Evolutionary conservation across 2,113 vertebrate genomes (phyloP).

Genomic region (Psammodynastes pulverulentus): DNA sequence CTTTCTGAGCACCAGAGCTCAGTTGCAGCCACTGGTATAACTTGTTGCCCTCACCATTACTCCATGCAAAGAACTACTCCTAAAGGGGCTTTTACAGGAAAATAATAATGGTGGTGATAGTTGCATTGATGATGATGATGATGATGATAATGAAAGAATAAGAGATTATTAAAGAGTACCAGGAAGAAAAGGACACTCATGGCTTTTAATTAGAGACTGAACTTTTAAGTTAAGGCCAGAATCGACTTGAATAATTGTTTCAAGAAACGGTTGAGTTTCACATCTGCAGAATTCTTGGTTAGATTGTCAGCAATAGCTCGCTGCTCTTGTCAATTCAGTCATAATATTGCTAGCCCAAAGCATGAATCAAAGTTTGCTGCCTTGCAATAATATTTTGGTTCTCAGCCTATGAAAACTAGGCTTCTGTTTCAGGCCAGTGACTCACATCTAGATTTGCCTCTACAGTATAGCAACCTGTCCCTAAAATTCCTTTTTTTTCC

Average conservation of each 20-base stretch:
- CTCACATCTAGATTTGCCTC: background rate
- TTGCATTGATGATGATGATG: background rate
- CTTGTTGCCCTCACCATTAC: constrained; percentile 23
- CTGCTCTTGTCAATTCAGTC: background rate
- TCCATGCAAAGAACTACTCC: background rate
- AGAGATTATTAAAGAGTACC: constrained; percentile 25
- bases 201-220: background rate
- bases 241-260: background rate
- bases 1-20: constrained; percentile 34
- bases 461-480: background rate
- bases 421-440: background rate
- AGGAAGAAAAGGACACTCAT: background rate
- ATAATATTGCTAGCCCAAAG: background rate
- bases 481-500: background rate
- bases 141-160: constrained; percentile 1
- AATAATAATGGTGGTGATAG: background rate
- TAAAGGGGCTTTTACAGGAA: constrained; percentile 21
- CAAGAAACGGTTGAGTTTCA: background rate
- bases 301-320: background rate
- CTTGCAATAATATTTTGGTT: background rate
- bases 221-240: background rate
- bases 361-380: background rate
- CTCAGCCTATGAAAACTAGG: background rate
- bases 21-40: constrained; percentile 16
- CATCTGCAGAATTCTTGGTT: background rate